Conservation (phyloP, 2,888 invertebrate species). For the Conchocele bisecta region DNA sequence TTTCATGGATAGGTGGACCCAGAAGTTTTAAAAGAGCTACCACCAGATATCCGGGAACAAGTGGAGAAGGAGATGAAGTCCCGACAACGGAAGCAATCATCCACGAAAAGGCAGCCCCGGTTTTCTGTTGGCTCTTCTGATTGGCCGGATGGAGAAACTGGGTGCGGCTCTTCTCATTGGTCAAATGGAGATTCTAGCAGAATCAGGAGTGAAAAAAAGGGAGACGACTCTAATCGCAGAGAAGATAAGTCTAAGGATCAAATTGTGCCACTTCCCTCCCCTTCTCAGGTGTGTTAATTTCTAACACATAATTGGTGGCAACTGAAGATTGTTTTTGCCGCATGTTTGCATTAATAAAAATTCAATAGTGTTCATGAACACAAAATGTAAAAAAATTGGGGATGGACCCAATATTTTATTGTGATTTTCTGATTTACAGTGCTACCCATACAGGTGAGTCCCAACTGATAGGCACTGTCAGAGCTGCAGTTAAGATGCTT, state of each 20-base stretch:
- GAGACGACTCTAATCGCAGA: neutral
- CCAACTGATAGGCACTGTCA: no score
- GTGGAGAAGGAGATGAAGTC: constrained; percentile 78
- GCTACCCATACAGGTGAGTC: no score
- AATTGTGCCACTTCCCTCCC: constrained; percentile 58
- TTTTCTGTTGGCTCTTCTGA: neutral
- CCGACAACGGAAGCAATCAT: neutral
- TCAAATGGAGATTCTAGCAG: no score
- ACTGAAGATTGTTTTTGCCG: no score
- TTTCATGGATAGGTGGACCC: constrained; percentile 85
- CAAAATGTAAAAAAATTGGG: no score
- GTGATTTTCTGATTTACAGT: no score
- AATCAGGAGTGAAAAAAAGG: neutral
- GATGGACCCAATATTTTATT: no score
- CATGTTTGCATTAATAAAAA: no score
- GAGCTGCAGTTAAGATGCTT: no score
- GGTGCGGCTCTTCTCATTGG: constrained; percentile 74
- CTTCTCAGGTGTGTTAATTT: constrained; percentile 61
- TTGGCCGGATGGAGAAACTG: neutral
- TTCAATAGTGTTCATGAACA: no score
- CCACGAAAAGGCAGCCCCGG: neutral
- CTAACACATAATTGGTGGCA: no score
- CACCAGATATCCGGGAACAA: constrained; percentile 84
- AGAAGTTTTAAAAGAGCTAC: constrained; percentile 84
- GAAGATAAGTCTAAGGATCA: constrained; percentile 5